These are phyloP conservation scores for Trichechus manatus DNA, from an alignment of 2,113 vertebrate species.

Conservation along the genomic window DNA sequence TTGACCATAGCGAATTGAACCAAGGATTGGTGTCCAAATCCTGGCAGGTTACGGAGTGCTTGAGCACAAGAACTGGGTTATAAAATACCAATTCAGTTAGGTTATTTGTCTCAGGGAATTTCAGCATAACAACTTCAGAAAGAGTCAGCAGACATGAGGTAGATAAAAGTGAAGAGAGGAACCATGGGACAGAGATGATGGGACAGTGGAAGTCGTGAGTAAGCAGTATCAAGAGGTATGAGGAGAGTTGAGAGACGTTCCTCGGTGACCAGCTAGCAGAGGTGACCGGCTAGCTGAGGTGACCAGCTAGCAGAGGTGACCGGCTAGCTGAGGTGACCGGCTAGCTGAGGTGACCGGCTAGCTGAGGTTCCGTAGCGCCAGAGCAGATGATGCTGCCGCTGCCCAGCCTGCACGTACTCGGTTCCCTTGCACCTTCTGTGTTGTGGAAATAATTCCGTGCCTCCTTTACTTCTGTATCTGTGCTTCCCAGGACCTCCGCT, in stretches of 20 bases:
- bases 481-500: neutral
- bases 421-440: neutral
- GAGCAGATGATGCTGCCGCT: fast-evolving
- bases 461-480: neutral
- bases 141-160: neutral
- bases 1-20: neutral
- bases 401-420: neutral
- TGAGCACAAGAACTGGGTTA: neutral
- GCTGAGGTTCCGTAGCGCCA: fast-evolving
- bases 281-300: too few species aligned
- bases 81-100: neutral
- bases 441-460: neutral
- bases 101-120: neutral
- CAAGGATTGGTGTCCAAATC: neutral
- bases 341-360: neutral
- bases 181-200: too few species aligned
- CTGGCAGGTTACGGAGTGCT: neutral
- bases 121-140: neutral
- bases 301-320: too few species aligned
- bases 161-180: neutral
- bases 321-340: too few species aligned
- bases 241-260: neutral
- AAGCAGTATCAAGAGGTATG: neutral
- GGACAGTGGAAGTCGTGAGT: too few species aligned
- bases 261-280: fast-evolving